A percentile compares a stretch with the other conserved stretches of the same genome.
These are phyloP conservation scores for Pseudeuparius sepicola DNA, from an alignment of 2,888 invertebrate genomes.

Conservation along the genomic window DNA sequence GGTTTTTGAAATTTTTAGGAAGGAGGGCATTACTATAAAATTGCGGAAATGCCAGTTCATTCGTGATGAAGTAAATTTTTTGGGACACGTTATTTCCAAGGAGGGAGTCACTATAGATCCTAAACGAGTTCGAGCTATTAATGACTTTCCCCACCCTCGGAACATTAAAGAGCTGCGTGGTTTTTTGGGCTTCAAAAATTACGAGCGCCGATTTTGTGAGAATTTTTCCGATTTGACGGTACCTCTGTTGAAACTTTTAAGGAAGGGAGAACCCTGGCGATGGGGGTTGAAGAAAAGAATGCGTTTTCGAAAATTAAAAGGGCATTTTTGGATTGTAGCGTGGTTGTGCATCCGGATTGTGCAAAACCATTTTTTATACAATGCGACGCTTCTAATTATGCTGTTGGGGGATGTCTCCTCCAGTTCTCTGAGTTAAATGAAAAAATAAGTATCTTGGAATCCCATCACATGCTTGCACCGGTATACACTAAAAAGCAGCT, in stretches of 20 bases:
- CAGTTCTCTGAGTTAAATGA: too few relatives aligned
- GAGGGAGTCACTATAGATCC: constrained; percentile 7
- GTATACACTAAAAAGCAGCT: too few relatives aligned
- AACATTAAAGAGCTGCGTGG: constrained; percentile 15
- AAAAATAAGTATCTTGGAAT: too few relatives aligned
- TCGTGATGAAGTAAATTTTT: constrained; percentile 4
- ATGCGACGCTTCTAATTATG: too few relatives aligned
- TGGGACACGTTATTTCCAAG: constrained; percentile 11
- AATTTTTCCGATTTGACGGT: constrained; percentile 10
- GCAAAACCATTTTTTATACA: constrained; percentile 6
- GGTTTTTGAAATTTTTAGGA: constrained; percentile 12
- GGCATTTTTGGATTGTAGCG: constrained; percentile 10
- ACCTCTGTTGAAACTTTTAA: constrained; percentile 10
- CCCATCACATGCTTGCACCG: too few relatives aligned
- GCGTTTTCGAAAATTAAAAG: constrained; percentile 13
- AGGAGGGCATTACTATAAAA: constrained; percentile 12
- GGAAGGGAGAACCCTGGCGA: constrained; percentile 13
- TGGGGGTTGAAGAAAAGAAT: constrained; percentile 11
- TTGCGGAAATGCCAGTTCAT: constrained; percentile 12
- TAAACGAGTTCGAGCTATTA: constrained; percentile 10
- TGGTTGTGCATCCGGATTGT: constrained; percentile 15
- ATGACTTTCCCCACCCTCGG: constrained; percentile 10
- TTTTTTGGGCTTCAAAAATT: constrained; percentile 13
- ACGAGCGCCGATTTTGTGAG: constrained; percentile 10
- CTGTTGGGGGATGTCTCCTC: too few relatives aligned